Percentiles rank a stretch among this genome's conserved stretches.
Evolutionary conservation across 2,113 vertebrate genomes (phyloP).

Genomic region (Vulpes vulpes): DNA sequence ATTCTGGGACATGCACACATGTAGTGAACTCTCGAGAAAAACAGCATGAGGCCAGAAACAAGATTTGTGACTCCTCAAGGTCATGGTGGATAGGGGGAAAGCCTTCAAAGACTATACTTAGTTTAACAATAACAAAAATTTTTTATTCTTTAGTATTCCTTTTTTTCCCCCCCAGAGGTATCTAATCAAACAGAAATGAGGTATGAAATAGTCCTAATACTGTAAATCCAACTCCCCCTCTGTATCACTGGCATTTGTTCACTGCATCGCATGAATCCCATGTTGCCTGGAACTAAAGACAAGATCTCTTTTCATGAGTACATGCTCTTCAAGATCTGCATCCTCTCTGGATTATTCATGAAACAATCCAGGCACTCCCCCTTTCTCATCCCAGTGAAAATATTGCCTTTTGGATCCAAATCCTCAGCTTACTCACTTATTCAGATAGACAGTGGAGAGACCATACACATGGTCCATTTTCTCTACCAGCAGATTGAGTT

Average conservation of each 20-base stretch:
- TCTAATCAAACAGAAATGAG: slow-evolving; percentile 41
- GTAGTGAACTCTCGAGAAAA: background rate
- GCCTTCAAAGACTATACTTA: background rate
- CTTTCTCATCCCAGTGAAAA: slow-evolving; percentile 15
- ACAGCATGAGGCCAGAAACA: slow-evolving; percentile 3
- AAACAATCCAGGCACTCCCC: background rate
- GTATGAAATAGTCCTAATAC: background rate
- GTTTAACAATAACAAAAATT: background rate
- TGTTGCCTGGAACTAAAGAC: background rate
- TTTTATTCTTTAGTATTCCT: slow-evolving; percentile 11
- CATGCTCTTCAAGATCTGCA: background rate
- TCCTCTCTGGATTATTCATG: background rate
- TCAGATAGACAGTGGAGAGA: slow-evolving; percentile 93
- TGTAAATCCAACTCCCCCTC: background rate
- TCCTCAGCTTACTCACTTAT: slow-evolving; percentile 91
- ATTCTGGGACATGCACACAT: background rate
- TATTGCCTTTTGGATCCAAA: background rate
- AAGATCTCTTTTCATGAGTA: background rate
- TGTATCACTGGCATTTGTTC: background rate
- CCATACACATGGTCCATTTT: slow-evolving; percentile 92
- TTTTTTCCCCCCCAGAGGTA: background rate
- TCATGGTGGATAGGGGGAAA: background rate
- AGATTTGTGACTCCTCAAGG: slow-evolving; percentile 3
- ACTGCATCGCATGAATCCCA: background rate
- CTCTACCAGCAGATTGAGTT: slow-evolving; percentile 93